Evolutionary conservation across 2,888 invertebrate genomes (phyloP).

Genomic region (Cerceris ruficornis): DNA sequence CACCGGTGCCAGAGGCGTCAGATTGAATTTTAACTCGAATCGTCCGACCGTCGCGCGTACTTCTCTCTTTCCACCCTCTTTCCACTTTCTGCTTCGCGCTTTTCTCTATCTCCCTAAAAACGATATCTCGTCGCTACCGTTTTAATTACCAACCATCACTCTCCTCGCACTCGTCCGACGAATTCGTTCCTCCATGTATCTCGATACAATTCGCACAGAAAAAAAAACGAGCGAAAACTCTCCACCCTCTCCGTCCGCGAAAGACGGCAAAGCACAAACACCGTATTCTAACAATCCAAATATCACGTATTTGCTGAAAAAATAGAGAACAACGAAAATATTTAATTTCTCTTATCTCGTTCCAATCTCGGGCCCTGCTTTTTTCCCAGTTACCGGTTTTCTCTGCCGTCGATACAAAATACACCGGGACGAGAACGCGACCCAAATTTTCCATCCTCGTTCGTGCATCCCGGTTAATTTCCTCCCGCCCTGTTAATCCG

Average conservation of each 20-base stretch:
- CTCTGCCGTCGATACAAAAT: background rate
- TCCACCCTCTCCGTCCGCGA: no score
- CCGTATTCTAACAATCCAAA: constrained; percentile 15
- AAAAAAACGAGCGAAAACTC: no score
- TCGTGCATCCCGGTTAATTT: background rate
- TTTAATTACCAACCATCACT: no score
- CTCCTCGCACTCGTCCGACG: no score
- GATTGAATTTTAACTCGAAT: constrained; percentile 68
- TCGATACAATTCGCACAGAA: no score
- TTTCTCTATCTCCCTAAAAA: background rate
- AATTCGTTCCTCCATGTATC: no score
- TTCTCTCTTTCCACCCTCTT: constrained; percentile 11
- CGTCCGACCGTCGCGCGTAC: constrained; percentile 41
- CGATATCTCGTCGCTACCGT: background rate
- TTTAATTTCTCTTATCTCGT: constrained; percentile 11
- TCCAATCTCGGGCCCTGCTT: background rate
- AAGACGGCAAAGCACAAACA: no score
- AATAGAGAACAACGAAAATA: background rate
- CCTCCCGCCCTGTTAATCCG: constrained; percentile 26
- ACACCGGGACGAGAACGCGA: background rate
- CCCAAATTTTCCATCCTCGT: constrained; percentile 15
- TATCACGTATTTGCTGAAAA: constrained; percentile 14
- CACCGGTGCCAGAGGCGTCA: constrained; percentile 46
- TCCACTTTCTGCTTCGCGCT: background rate
- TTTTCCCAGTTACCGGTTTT: no score